Conservation (phyloP, 2,888 invertebrate species). For the Amiota communis region DNA sequence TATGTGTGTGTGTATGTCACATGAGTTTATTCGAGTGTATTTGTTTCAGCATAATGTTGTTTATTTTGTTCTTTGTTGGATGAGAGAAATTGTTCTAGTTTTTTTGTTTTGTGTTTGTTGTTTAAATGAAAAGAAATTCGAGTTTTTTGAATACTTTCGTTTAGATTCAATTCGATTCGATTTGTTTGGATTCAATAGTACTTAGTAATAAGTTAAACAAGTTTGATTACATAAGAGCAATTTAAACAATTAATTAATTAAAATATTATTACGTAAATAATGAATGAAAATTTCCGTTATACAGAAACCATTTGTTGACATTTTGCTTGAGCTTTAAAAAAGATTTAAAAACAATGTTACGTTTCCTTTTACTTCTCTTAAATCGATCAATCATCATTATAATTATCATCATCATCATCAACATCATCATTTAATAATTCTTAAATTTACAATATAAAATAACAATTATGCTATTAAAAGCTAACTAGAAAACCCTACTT, state of each 20-base stretch:
- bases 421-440: background rate
- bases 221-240: background rate
- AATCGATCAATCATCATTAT: background rate
- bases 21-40: too few relatives aligned
- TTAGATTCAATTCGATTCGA: too few relatives aligned
- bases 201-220: background rate
- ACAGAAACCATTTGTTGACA: constrained; percentile 58
- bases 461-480: constrained; percentile 63
- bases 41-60: too few relatives aligned
- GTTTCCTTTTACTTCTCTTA: background rate
- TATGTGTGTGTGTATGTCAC: too few relatives aligned
- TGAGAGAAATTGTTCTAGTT: constrained; percentile 26
- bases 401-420: too few relatives aligned
- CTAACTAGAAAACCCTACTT: constrained; percentile 53
- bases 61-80: too few relatives aligned
- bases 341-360: constrained; percentile 26
- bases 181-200: too few relatives aligned
- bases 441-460: constrained; percentile 48
- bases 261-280: constrained; percentile 22
- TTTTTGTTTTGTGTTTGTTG: constrained; percentile 2
- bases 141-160: background rate
- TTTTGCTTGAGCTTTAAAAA: constrained; percentile 26
- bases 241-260: constrained; percentile 7
- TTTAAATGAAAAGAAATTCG: background rate
- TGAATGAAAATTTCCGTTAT: constrained; percentile 42